Conservation (phyloP, 1,140 invertebrate species). For the Neodiprion lecontei region DNA sequence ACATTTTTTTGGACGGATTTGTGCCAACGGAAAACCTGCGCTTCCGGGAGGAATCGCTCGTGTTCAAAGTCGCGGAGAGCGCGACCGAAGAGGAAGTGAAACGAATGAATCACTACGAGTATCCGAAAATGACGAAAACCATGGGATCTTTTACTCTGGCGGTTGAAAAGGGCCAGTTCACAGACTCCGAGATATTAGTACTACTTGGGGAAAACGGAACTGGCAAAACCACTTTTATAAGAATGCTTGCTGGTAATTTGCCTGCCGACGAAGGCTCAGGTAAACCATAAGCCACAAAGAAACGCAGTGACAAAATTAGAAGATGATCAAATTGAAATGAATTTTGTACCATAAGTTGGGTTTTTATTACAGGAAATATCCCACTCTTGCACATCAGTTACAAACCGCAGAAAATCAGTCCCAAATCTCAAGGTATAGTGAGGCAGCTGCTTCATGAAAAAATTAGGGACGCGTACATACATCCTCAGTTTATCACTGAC, state of each 20-base stretch:
- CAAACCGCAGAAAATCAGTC: constrained; percentile 99
- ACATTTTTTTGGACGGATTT: constrained; percentile 99
- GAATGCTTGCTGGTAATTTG: constrained; percentile 96
- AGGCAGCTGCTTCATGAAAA: constrained; percentile 93
- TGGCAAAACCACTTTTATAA: constrained; percentile 99
- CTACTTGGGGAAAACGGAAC: constrained; percentile 99
- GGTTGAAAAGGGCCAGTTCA: constrained; percentile 93
- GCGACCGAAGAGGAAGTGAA: constrained; percentile 97
- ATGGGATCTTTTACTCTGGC: constrained; percentile 85
- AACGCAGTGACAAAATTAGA: no score
- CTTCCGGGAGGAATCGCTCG: constrained; percentile 94
- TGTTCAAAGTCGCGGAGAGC: constrained; percentile 98
- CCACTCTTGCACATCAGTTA: constrained; percentile 98
- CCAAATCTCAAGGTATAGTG: constrained; percentile 95
- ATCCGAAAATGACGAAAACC: constrained; percentile 86
- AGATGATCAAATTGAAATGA: not conserved
- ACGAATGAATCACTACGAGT: constrained; percentile 95
- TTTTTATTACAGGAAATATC: constrained; percentile 69
- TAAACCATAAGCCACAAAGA: constrained; percentile 41
- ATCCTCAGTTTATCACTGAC: constrained; percentile 98
- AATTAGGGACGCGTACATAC: constrained; percentile 95
- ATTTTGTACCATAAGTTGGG: constrained; percentile 16
- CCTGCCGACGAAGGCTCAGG: constrained; percentile 87
- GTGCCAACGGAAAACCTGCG: constrained; percentile 99
- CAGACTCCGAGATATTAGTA: constrained; percentile 99